Evolutionary conservation across 1,140 invertebrate species (phyloP).

Genomic region (Adoxophyes honmai): DNA sequence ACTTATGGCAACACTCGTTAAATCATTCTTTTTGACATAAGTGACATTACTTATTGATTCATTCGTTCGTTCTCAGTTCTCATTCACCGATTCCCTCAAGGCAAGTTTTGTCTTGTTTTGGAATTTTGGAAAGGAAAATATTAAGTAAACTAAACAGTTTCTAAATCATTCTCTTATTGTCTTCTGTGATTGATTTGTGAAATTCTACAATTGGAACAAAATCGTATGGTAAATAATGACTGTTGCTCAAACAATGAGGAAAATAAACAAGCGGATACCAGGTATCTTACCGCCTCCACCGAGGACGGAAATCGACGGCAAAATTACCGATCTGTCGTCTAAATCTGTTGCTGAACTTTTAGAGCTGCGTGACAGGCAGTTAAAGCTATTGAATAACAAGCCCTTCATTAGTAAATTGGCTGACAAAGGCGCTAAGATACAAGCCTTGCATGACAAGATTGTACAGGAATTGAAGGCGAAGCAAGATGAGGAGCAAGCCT

Average conservation of each 20-base stretch:
- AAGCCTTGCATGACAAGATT: slow-evolving; percentile 77
- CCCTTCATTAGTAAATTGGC: slow-evolving; percentile 76
- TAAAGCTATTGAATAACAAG: slow-evolving; percentile 62
- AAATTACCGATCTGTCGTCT: slow-evolving; percentile 51
- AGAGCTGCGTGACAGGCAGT: slow-evolving; percentile 55
- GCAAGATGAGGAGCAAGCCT: slow-evolving; percentile 79
- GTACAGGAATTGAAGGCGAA: slow-evolving; percentile 76
- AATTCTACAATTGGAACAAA: neutral
- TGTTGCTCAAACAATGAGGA: slow-evolving; percentile 43
- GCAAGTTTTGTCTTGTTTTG: too few species aligned
- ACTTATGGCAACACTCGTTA: too few species aligned
- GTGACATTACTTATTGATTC: too few species aligned
- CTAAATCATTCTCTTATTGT: too few species aligned
- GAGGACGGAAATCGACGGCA: slow-evolving; percentile 63
- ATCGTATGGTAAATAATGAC: slow-evolving; percentile 24
- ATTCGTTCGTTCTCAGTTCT: too few species aligned
- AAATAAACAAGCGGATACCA: slow-evolving; percentile 54
- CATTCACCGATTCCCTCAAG: too few species aligned
- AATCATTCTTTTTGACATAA: too few species aligned
- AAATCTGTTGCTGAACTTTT: slow-evolving; percentile 50
- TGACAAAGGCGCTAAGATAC: slow-evolving; percentile 84
- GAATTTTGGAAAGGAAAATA: too few species aligned
- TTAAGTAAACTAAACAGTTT: too few species aligned
- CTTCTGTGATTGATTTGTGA: neutral
- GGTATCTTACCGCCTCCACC: slow-evolving; percentile 51